phyloP scores from a whole-genome alignment of 2,113 vertebrate species.

The Rutilus rutilus region DNA sequence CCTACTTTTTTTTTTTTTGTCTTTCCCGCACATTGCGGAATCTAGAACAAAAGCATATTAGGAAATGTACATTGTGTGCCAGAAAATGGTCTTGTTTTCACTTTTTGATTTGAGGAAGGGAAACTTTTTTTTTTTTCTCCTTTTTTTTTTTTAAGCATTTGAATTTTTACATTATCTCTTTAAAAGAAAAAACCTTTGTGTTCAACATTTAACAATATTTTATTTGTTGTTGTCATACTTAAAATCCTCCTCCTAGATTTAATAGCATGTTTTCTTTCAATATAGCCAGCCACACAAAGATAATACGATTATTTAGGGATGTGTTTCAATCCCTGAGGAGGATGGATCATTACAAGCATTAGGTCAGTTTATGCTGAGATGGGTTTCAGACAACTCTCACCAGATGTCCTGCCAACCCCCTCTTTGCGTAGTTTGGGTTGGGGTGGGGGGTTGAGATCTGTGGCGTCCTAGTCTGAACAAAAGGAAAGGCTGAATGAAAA shows the following conservation, averaged over 20 bases:
- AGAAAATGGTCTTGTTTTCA: not conserved
- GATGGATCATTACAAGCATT: not conserved
- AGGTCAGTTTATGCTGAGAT: conserved; percentile 56
- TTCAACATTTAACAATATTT: too few relatives aligned
- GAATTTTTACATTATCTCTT: not conserved
- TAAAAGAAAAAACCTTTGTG: not conserved
- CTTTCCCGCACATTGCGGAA: not conserved
- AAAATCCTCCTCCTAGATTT: not conserved
- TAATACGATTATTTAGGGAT: conserved; percentile 23
- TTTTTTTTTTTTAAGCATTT: not conserved
- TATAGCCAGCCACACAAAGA: not conserved
- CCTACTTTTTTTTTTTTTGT: conserved; percentile 69
- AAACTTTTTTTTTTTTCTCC: not conserved
- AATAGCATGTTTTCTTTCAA: not conserved
- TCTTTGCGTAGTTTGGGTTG: conserved; percentile 30
- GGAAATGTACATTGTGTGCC: conserved; percentile 47
- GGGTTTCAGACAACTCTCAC: conserved; percentile 64
- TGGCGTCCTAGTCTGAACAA: conserved; percentile 64
- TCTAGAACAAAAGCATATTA: conserved; percentile 45
- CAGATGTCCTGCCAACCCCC: conserved; percentile 75
- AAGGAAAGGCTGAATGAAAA: conserved; percentile 51
- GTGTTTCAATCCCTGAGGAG: conserved; percentile 49
- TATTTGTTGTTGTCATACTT: not conserved
- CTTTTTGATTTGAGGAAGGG: conserved; percentile 33
- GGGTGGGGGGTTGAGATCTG: conserved; percentile 31